Evolutionary conservation across 2,888 invertebrate species (phyloP), one percentile per base, ranked within the genome.

Genomic region (Latrodectus hesperus): DNA sequence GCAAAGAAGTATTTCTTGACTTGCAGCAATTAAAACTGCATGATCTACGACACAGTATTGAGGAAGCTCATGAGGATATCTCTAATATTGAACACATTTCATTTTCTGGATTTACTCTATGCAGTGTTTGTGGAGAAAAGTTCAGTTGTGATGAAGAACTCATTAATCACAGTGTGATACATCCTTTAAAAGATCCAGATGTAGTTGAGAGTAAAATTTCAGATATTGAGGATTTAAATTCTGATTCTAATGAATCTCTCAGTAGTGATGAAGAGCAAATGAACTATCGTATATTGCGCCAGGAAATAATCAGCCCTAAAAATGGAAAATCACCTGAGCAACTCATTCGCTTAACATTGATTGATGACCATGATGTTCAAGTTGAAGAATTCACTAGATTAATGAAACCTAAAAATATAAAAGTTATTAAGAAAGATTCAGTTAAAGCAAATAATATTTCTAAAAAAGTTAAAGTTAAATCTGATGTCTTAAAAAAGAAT

Each of bases 1-100:
- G 82, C 49, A 75, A 75, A 55, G 55, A 68, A 49, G 26, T 49
- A n/a, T 75, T 75, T 53, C 67, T 68, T 17, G 75, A 75, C 53
- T 68, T 82, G 51, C 17, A 55, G 12, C 68, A 82, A 17, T 17
- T 82, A 17, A 53, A 82, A n/a, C 38, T 55, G 17, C 82, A 82
- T 68, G 75, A 82, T 68, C 17, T 82, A 1, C 68, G 22, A 4
- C 82, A 82, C n/a, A 82, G 68, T 68, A 4, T 75, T 16, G 75
- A 53, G 49, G 82, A 82, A 55, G 74, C 75, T 12, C 38, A 74
- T 14, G 75, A 67, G n/a, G 53, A 67, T 68, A 67, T 49, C 12
- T 12, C 52, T n/a, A 52, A 73, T 52, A 52, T 73, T 49, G 73
- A 73, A 52, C 51, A 52, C 22, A n/a, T n/a, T 17, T 53, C 22